Evolutionary conservation across 2,888 invertebrate genomes (phyloP).

Genomic region (Strigamia transsilvanica): DNA sequence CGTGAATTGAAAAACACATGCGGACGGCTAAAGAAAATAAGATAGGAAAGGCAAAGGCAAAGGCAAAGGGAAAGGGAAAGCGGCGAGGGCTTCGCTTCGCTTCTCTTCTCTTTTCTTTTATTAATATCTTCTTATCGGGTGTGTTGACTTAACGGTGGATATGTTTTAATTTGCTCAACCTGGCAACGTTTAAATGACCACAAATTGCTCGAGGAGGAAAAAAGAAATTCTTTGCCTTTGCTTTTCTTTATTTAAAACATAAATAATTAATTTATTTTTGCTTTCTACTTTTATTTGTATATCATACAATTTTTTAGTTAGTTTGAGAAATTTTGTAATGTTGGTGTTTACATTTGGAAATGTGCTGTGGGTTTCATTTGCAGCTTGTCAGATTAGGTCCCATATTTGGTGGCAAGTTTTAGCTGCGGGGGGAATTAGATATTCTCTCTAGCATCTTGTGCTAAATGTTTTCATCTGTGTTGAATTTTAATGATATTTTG

Average conservation of each 20-base stretch:
- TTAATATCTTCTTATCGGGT: background rate
- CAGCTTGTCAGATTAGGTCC: slow-evolving; percentile 51
- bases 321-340: background rate
- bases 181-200: slow-evolving; percentile 17
- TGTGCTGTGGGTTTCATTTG: slow-evolving; percentile 43
- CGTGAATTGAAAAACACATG: background rate
- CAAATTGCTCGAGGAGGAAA: background rate
- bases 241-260: background rate
- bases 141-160: slow-evolving; percentile 6
- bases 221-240: background rate
- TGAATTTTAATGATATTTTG: slow-evolving; percentile 55
- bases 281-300: background rate
- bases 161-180: slow-evolving; percentile 29
- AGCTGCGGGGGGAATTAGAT: slow-evolving; percentile 50
- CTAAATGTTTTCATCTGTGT: slow-evolving; percentile 54
- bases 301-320: background rate
- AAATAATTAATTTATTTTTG: too few species aligned
- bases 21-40: background rate
- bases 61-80: too few species aligned
- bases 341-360: slow-evolving; percentile 41
- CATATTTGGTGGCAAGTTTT: slow-evolving; percentile 50
- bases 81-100: too few species aligned
- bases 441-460: slow-evolving; percentile 29
- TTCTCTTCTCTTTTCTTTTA: background rate
- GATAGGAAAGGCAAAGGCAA: background rate